Evolutionary conservation across 2,888 invertebrate genomes (phyloP), one percentile per base, ranked within the genome.

Genomic region (Oasisia sp.): DNA sequence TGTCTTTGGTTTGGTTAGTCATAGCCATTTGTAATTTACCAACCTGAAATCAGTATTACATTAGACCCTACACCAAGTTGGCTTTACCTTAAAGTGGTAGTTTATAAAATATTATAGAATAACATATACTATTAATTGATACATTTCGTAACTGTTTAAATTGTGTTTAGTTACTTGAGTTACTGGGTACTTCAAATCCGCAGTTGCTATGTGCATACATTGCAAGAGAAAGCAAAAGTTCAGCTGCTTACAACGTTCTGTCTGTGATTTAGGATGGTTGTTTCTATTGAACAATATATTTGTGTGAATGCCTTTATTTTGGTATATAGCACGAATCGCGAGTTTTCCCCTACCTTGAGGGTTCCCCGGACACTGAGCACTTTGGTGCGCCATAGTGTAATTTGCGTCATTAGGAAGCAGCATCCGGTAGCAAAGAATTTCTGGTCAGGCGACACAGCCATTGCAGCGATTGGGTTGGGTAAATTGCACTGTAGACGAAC

Each of bases 391-490:
- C 50, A 58, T 8, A 44, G 89, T 12, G 91, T 91, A 91, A 93
- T 92, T 45, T 92, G 93, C 32, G 89, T 91, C 93, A 93, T 93
- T 32, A 91, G 74, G 90, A 93, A 93, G 90, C 93, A 93, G 89
- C 93, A 93, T 4, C 93, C 93, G 0, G 93, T 92, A 32, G 93
- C 93, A n/a, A 93, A 74, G 89, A 74, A 44, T 11, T 38, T 58
- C 91, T 92, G 89, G 91, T 91, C 92, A 11, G 91, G 91, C 19
- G 92, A 92, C 27, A 93, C 45, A 27, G 92, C 92, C 92, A 93
- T 92, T 27, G 92, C 91, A 14, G 92, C 91, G 3, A 93, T 92
- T 3, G 93, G 93, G 89, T 93, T 93, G 12, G 93, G 93, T 32
- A 91, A 19, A 91, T 91, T 91, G 50, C 91, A 91, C 91, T 91